Base-by-base conservation (phyloP, 2,113 vertebrate species). In the Ursus arctos region DNA sequence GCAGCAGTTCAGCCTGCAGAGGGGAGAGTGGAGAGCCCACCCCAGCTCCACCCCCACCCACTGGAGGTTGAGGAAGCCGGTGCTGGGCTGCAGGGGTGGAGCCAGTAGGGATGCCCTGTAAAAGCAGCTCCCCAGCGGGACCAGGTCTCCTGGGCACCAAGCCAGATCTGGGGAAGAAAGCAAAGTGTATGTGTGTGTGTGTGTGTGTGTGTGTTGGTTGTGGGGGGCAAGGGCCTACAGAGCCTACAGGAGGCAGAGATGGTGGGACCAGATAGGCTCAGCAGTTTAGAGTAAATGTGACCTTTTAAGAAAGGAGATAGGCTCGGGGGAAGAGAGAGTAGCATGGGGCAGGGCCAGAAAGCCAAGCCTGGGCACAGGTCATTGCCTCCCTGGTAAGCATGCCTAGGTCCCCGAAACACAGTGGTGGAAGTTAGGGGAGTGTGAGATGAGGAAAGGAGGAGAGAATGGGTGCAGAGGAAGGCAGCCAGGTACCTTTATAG, bases 1-100 rank as follows among this genome's bases (percentile, higher is more conserved):
- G 99, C 79, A 99, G 95, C 79, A 97, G 90, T 55, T 97, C 92
- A 49, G 97, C 99, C 97, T 99, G 97, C 98, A 99, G 99, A 31
- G 99, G 99, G 83, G 99, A 99, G 86, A 99, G 97, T 0, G 94
- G 40, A 47, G 96, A 91, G 86, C 97, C 90, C 0, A 14, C 71
- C 80, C 79, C 94, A 89, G 90, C 96, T 84, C 94, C 72, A 0
- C 89, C 72, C n/a, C 94, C 91, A 16, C 94, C 94, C 51, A 14
- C 59, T 18, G 95, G 65, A 93, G 96, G 95, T 51, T 77, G 80
- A 36, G 81, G 88, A 92, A 97, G 96, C 18, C 97, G 92, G 33
- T 91, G 86, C 53, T 89, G 97, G 76, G 65, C 63, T 36, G 83
- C 93, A 57, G 93, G 86, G 61, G 87, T 36, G 0, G 98, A 95